Conservation (phyloP, 2,888 invertebrate genomes). For the Byasa hedistus region DNA sequence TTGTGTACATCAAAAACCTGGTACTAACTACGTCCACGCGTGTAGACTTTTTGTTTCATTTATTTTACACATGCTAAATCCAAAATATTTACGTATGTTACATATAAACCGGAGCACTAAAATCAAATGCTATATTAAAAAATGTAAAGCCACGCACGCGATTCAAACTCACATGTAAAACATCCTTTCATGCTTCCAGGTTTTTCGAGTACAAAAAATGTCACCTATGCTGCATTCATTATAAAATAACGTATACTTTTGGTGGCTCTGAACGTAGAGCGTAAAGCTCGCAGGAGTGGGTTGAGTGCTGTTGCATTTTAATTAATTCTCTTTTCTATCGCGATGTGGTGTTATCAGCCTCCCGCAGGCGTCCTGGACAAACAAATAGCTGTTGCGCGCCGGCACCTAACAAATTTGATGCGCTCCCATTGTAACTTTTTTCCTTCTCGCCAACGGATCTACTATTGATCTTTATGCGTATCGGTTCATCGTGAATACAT, state of each 20-base stretch:
- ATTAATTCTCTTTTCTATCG: slow-evolving; percentile 79
- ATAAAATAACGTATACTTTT: slow-evolving; percentile 53
- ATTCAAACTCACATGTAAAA: slow-evolving; percentile 9
- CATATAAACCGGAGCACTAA: not conserved
- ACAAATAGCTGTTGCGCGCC: slow-evolving; percentile 67
- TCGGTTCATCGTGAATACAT: not conserved
- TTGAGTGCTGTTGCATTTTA: slow-evolving; percentile 78
- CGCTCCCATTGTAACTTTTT: slow-evolving; percentile 57
- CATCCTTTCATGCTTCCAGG: slow-evolving; percentile 15
- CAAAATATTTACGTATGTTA: not conserved
- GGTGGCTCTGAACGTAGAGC: slow-evolving; percentile 40
- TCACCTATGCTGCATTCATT: slow-evolving; percentile 36
- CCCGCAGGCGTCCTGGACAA: slow-evolving; percentile 70
- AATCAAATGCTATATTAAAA: slow-evolving; percentile 1
- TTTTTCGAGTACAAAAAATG: slow-evolving; percentile 26
- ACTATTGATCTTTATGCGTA: slow-evolving; percentile 22
- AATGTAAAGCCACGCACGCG: not conserved
- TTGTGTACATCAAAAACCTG: too few relatives aligned
- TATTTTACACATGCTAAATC: too few relatives aligned
- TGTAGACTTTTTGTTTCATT: too few relatives aligned
- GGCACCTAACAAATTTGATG: slow-evolving; percentile 66
- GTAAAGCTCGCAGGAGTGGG: slow-evolving; percentile 67
- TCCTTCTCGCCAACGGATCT: slow-evolving; percentile 36
- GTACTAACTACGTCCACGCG: too few relatives aligned
- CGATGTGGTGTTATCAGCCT: slow-evolving; percentile 71